Conservation (phyloP, 2,888 invertebrate genomes). For the Rhimphoctona megacephalus region DNA sequence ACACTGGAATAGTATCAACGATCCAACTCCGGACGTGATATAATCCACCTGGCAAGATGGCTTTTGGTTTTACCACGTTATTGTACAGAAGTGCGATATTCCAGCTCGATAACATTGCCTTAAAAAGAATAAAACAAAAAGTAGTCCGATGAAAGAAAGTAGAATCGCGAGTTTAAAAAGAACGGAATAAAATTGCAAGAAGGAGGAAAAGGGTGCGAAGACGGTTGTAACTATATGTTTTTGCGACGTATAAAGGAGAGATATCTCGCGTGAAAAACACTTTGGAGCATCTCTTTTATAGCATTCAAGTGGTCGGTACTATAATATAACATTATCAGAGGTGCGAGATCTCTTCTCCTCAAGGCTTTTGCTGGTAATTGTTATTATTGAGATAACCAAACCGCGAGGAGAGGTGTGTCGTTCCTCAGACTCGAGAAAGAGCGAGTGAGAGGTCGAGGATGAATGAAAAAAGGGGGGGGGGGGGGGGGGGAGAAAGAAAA, state of each 20-base stretch:
- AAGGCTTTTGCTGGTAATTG: slow-evolving; percentile 70
- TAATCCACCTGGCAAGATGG: slow-evolving; percentile 10
- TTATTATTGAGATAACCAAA: slow-evolving; percentile 74
- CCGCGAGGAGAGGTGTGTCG: slow-evolving; percentile 51
- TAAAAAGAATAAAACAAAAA: background rate
- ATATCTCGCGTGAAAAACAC: slow-evolving; percentile 55
- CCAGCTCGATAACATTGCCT: background rate
- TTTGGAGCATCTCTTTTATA: slow-evolving; percentile 67
- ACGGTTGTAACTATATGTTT: slow-evolving; percentile 39
- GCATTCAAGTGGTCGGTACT: slow-evolving; percentile 63
- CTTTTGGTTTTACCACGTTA: background rate
- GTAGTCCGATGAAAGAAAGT: background rate
- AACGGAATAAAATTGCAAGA: slow-evolving; percentile 10
- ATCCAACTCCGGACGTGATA: background rate
- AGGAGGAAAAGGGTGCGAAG: slow-evolving; percentile 49
- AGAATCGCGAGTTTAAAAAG: slow-evolving; percentile 20
- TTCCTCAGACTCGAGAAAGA: background rate
- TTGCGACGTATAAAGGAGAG: slow-evolving; percentile 17
- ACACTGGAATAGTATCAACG: background rate
- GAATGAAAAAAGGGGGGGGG: slow-evolving; percentile 13
- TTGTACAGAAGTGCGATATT: background rate
- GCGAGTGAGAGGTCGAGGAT: slow-evolving; percentile 26
- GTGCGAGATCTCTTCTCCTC: slow-evolving; percentile 71
- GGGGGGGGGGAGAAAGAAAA: too few relatives aligned
- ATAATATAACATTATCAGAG: slow-evolving; percentile 73